Evolutionary conservation across 2,888 invertebrate genomes (phyloP), one percentile per base, ranked within the genome.

Genomic region (Podabrus alpinus): DNA sequence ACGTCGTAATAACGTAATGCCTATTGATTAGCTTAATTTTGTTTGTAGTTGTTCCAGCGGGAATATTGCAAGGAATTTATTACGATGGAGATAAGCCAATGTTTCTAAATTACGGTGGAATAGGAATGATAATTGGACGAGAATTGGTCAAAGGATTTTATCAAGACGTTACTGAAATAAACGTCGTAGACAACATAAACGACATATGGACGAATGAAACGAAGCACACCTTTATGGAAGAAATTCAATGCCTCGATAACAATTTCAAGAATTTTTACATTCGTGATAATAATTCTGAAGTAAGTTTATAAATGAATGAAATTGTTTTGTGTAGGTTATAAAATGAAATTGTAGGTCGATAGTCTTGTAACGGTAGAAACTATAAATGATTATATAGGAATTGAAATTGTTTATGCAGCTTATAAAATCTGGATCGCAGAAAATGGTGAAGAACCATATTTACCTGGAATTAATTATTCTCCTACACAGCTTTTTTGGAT

Each of bases 321-420:
- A 45, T n/a, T n/a, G n/a, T 45, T 45, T 45, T 45, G 45, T 45
- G 45, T 45, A 45, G 45, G 45, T 45, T 45, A 45, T 45, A 45
- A 45, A 45, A 45, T 25, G 15, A 25, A 25, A 24, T 25, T 66
- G 15, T 15, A 66, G 25, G 24, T 25, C 11, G 66, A 16, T 10
- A 24, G 15, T 25, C 21, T 66, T 66, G 7, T 64, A 25, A 24
- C 24, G 85, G 95, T 95, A 11, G 97, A 97, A 86, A 97, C 96
- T 5, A 29, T 68, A 15, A 45, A 29, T 13, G 62, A 73, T 17
- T 17, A 60, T 15, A 21, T 59, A 15, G 73, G 45, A 13, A 13
- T 85, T 77, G 96, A 95, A 84, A 93, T 94, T 83, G 95, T 96
- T 0, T 97, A 96, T 86, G 89, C 91, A 78, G 95, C 95, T 0